A percentile compares a stretch with the other conserved stretches of the same genome.
Conservation (phyloP, 2,113 vertebrate species). For the Xerus inauris region DNA sequence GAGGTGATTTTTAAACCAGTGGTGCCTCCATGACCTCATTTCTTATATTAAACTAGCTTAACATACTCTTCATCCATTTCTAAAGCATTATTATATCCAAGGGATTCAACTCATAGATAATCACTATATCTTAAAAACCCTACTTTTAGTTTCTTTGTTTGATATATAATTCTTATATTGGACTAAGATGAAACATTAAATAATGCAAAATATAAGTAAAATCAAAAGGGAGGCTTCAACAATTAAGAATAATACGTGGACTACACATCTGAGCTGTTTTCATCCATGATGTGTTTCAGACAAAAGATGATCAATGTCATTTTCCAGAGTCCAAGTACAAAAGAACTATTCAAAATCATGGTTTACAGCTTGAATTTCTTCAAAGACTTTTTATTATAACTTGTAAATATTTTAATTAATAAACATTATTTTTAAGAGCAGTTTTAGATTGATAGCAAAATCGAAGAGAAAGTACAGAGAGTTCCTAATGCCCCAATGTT, state of each 20-base stretch:
- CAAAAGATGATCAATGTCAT: background rate
- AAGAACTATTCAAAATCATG: background rate
- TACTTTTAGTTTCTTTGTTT: background rate
- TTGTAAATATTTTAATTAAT: background rate
- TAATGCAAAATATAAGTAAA: conserved; percentile 9
- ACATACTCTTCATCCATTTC: conserved; percentile 13
- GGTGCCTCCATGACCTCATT: background rate
- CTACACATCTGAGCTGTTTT: background rate
- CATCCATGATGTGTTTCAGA: background rate
- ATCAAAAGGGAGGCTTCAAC: background rate
- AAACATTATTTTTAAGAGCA: background rate
- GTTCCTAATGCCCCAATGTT: background rate
- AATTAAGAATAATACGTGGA: background rate
- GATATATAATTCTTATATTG: conserved; percentile 34
- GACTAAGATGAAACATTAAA: background rate
- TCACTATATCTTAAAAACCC: background rate
- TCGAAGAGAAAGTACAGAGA: background rate
- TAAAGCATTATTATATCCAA: conserved; percentile 68
- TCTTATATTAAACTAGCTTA: background rate
- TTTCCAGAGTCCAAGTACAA: background rate
- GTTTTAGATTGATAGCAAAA: background rate
- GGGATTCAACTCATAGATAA: conserved; percentile 57
- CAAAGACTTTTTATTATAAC: background rate
- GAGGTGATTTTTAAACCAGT: conserved; percentile 49
- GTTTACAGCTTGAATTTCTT: background rate